Evolutionary conservation across 2,797 vertebrate species (phyloP), one percentile per base, ranked within the genome.

Genomic region (Galago senegalensis): DNA sequence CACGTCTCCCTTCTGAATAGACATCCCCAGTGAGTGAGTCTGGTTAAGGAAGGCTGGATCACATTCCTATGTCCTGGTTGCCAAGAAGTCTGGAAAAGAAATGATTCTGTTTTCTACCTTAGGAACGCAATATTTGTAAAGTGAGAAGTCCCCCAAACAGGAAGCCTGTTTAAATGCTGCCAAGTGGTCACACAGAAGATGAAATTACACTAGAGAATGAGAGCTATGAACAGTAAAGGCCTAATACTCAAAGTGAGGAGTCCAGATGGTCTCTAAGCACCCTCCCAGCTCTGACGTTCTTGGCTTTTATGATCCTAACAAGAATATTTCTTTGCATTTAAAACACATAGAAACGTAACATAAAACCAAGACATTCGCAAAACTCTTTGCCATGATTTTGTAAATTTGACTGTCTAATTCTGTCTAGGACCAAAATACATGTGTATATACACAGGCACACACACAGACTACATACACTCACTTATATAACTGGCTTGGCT

Each of bases 301-400:
- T 80, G 53, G n/a, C 31, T 69, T 86, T 6, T 56, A 4, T 53
- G 31, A 82, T 85, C 34, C 8, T 70, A 76, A 67, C 0, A 43
- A 89, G 46, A 87, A 13, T 3, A 76, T 56, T 63, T 65, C 27
- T 85, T 89, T 89, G 61, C 14, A 23, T 77, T 69, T 92, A 77
- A 58, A 61, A 12, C 2, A 37, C 16, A 73, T 7, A 46, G n/a
- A 77, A 49, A 70, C 6, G 25, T 70, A 56, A 27, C 49, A 25
- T 49, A 87, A 93, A 80, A 77, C 77, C 20, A 40, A 60, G 46
- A 76, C 21, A 76, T 85, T 86, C 58, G 2, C 56, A 72, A 93
- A 97, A 65, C 10, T 65, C n/a, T 84, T 81, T 34, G n/a, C 10
- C 60, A 87, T 73, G 0, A 40, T 84, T 87, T 91, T 93, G 61